A percentile compares a stretch with the other conserved stretches of the same genome.
Evolutionary conservation across 2,113 vertebrate species (phyloP).

Genomic region (Eubucco bourcierii): DNA sequence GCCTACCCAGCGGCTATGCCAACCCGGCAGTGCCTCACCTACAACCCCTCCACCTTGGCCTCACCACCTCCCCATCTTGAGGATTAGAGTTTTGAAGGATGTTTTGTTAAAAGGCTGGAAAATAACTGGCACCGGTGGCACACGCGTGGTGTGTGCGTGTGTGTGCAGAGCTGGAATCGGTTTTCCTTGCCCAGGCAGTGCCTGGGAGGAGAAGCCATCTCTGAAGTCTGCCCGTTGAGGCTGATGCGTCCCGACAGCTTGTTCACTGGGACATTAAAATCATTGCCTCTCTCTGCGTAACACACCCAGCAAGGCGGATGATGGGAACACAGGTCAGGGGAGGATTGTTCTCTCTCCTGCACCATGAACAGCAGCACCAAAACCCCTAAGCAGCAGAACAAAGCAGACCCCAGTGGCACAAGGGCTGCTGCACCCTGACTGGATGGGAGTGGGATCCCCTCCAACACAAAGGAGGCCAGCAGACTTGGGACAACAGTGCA

Average conservation of each 20-base stretch:
- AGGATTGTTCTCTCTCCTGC: neutral
- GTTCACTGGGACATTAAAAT: conserved; percentile 66
- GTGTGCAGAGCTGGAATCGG: neutral
- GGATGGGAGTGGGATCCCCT: neutral
- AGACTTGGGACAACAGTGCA: neutral
- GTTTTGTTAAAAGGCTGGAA: neutral
- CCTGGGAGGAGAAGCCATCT: conserved; percentile 24
- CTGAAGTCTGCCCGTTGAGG: conserved; percentile 49
- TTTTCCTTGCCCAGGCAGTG: neutral
- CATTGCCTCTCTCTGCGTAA: conserved; percentile 37
- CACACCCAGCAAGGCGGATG: neutral
- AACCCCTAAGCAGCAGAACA: neutral
- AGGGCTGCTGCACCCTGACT: neutral
- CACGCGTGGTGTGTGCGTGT: rapidly evolving
- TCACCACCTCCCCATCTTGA: neutral
- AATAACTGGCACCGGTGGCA: neutral
- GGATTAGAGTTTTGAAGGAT: neutral
- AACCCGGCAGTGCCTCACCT: rapidly evolving
- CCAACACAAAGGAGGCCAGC: rapidly evolving
- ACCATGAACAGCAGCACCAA: rapidly evolving
- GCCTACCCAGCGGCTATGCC: neutral
- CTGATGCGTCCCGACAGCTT: conserved; percentile 67
- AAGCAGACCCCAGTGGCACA: rapidly evolving
- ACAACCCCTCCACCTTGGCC: rapidly evolving
- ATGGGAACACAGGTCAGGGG: conserved; percentile 17